Evolutionary conservation across 2,797 vertebrate species (phyloP), one percentile per base, ranked within the genome.

Genomic region (Poecilia gillii): DNA sequence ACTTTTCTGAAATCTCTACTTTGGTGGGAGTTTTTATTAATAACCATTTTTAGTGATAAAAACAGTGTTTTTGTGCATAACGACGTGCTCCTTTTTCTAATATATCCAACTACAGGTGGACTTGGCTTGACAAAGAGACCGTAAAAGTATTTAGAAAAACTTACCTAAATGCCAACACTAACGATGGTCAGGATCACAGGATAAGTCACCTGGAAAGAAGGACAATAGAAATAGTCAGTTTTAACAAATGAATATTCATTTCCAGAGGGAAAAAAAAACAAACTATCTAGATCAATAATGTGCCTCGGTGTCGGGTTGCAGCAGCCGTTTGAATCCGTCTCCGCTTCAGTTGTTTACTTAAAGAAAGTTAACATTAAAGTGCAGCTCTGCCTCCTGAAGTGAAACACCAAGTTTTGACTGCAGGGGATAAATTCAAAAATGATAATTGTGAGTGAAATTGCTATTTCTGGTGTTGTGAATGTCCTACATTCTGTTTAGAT

Each of bases 401-500:
- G 74, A 92, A 91, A 89, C 64, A 73, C 80, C 82, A 94, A 95
- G 91, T 95, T 94, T 93, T 91, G 85, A 91, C 93, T 93, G 90
- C 88, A 91, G 92, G 92, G 91, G 91, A 95, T 92, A 92, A 85
- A 75, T 90, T 89, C 90, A 88, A 84, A 90, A 88, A 91, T 88
- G 81, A 92, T 93, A 94, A 94, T 94, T 93, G 92, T 91, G 93
- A 93, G 79, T 90, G 90, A 95, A 92, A 91, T 88, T 85, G 93
- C 92, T 95, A 95, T 96, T 95, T 95, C 84, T 87, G 89, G 94
- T 90, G 88, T 87, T 84, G 91, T 90, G 93, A 90, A 93, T 93
- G 95, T 94, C 94, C 94, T 94, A 95, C 91, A 94, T 95, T 94
- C 94, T 92, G 94, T 93, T 94, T 94, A 92, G 93, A 94, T 93